Evolutionary conservation across 2,797 vertebrate species (phyloP), one percentile per base, ranked within the genome.

Genomic region (Yasuhikotakia modesta): DNA sequence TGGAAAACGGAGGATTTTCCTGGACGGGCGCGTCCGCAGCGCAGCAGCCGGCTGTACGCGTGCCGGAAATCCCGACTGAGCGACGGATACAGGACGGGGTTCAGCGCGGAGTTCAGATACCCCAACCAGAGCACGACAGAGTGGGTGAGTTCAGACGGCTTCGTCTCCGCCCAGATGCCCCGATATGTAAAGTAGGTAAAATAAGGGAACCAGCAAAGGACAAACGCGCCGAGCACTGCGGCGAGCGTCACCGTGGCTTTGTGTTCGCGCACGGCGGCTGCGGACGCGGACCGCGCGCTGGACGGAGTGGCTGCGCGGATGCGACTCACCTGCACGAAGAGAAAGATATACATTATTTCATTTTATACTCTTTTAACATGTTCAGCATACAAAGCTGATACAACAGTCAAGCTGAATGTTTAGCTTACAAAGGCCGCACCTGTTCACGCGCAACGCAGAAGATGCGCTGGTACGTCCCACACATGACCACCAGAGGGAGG

Each of bases 181-280:
- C 91, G 91, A 86, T 91, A 96, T 0, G 87, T 93, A 70, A 98
- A 96, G 30, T 92, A 92, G 0, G 95, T 96, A 87, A 97, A 97
- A 86, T 97, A 98, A 11, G 97, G 97, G 77, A 98, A 92, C 97
- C 97, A 99, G 87, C 97, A 99, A 73, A 96, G 66, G 22, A 96
- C 79, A 82, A 99, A 99, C 0, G 92, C 96, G 3, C 96, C 97
- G 87, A 99, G 89, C 17, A 99, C 94, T 1, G 93, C 93, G 0
- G 95, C 96, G 58, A 98, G 91, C 0, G 96, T 98, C 82, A 96
- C 87, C 0, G 96, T 98, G 73, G 96, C 96, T 88, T 99, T 99
- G 92, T 98, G 96, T 73, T 99, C 97, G 3, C 90, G 89, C 35
- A 94, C 87, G 10, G 93, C 93, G 0, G 90, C 87, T 52, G 80